phyloP scores from a whole-genome alignment of 2,797 vertebrate genomes.

The Neostethus bicornis region DNA sequence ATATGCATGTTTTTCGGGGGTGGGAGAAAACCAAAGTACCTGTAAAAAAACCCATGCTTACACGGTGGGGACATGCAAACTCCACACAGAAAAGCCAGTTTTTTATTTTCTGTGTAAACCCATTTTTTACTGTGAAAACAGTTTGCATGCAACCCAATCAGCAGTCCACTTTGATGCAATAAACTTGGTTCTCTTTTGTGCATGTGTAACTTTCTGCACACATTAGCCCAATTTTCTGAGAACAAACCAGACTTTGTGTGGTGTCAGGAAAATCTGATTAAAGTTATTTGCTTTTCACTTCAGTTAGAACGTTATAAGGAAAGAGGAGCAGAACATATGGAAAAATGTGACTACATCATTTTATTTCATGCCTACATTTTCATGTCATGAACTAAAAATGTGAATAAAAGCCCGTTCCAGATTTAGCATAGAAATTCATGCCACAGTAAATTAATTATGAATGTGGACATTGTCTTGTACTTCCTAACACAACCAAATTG shows the following conservation, averaged over 20 bases:
- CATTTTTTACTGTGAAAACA: neutral
- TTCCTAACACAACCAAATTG: neutral
- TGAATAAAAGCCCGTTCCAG: neutral
- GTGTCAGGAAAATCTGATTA: slow-evolving; percentile 25
- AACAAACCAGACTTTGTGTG: slow-evolving; percentile 11
- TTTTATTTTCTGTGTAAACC: neutral
- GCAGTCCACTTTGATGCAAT: neutral
- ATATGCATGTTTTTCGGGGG: too few species aligned
- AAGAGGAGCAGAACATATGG: neutral
- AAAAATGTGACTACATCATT: neutral
- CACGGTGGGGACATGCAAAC: too few species aligned
- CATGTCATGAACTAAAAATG: neutral
- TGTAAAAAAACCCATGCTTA: too few species aligned
- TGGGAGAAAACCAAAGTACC: too few species aligned
- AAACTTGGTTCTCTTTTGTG: neutral
- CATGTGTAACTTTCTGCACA: slow-evolving; percentile 6
- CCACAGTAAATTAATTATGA: neutral
- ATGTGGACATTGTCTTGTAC: slow-evolving; percentile 3
- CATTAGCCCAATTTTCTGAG: slow-evolving; percentile 35
- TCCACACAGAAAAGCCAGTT: too few species aligned
- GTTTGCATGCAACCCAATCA: neutral
- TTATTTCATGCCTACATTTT: neutral
- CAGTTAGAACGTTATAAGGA: slow-evolving; percentile 6
- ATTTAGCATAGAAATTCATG: neutral
- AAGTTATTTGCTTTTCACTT: neutral